A percentile compares a stretch with the other conserved stretches of the same genome.
Conservation (phyloP, 2,888 invertebrate species). For the Neoitamus cyanurus region DNA sequence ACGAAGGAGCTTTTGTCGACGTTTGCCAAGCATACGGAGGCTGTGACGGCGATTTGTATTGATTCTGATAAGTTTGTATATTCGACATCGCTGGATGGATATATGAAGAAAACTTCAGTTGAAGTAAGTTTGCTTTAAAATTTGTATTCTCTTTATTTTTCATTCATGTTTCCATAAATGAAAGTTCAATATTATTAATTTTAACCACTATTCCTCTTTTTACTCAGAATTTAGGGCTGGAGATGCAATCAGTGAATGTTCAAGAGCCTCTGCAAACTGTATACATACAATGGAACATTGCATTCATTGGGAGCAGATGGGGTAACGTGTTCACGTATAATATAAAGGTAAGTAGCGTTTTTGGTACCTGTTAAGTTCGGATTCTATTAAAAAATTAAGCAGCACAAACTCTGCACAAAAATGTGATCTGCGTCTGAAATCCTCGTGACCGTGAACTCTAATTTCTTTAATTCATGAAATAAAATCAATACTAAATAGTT, state of each 20-base stretch:
- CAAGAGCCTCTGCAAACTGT: slow-evolving; percentile 76
- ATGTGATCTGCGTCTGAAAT: too few species aligned
- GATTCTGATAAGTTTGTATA: slow-evolving; percentile 59
- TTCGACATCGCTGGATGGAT: slow-evolving; percentile 64
- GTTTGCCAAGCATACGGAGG: slow-evolving; percentile 63
- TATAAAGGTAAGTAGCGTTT: slow-evolving; percentile 71
- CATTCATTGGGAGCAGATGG: slow-evolving; percentile 78
- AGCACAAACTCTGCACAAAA: too few species aligned
- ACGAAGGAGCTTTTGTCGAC: slow-evolving; percentile 59
- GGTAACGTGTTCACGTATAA: slow-evolving; percentile 78
- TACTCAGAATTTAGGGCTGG: slow-evolving; percentile 60
- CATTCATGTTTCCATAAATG: not conserved
- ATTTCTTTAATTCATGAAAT: too few species aligned
- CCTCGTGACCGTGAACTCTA: too few species aligned
- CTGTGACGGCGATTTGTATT: slow-evolving; percentile 62
- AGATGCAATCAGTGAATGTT: slow-evolving; percentile 60
- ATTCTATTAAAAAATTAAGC: not conserved
- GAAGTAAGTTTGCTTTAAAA: slow-evolving; percentile 57
- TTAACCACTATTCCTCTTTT: slow-evolving; percentile 4
- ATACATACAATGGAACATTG: slow-evolving; percentile 77
- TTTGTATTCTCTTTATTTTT: not conserved
- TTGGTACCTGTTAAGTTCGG: not conserved
- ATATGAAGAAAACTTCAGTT: slow-evolving; percentile 61
- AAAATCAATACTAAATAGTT: too few species aligned
- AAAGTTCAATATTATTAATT: too few species aligned